Conservation (phyloP, 2,113 vertebrate genomes). For the Tyrannus savana region DNA sequence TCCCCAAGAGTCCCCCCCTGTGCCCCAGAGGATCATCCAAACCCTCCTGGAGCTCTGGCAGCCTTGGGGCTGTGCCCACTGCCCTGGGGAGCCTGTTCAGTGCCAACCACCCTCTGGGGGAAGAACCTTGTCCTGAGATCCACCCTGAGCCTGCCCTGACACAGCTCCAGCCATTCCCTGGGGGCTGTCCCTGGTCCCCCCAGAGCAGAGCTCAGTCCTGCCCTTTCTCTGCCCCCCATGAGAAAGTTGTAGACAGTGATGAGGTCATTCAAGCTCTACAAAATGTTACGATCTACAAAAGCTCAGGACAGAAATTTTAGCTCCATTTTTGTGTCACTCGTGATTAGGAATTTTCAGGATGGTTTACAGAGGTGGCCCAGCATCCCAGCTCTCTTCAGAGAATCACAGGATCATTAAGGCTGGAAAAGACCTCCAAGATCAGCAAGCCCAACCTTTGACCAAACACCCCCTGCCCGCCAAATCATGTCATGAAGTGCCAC, state of each 20-base stretch:
- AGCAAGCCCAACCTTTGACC: not conserved
- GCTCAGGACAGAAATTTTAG: not conserved
- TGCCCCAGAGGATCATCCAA: not conserved
- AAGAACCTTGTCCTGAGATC: not conserved
- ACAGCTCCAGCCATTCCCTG: not conserved
- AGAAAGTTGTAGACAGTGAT: not conserved
- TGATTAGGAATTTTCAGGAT: not conserved
- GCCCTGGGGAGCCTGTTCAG: not conserved
- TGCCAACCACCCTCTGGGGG: not conserved
- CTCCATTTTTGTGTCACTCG: not conserved
- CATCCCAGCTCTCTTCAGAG: not conserved
- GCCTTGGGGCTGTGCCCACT: not conserved
- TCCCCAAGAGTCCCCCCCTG: not conserved
- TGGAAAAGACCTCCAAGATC: not conserved
- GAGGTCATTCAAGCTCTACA: not conserved
- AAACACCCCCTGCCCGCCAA: not conserved
- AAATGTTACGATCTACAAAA: not conserved
- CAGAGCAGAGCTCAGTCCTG: not conserved
- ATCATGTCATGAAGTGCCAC: fast-evolving
- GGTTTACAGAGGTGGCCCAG: not conserved
- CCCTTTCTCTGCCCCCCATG: not conserved
- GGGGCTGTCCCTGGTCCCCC: not conserved
- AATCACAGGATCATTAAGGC: not conserved
- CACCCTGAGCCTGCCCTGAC: not conserved
- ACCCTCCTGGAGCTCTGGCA: not conserved